phyloP scores from a whole-genome alignment of 2,888 invertebrate species.

The Lasiommata megera region DNA sequence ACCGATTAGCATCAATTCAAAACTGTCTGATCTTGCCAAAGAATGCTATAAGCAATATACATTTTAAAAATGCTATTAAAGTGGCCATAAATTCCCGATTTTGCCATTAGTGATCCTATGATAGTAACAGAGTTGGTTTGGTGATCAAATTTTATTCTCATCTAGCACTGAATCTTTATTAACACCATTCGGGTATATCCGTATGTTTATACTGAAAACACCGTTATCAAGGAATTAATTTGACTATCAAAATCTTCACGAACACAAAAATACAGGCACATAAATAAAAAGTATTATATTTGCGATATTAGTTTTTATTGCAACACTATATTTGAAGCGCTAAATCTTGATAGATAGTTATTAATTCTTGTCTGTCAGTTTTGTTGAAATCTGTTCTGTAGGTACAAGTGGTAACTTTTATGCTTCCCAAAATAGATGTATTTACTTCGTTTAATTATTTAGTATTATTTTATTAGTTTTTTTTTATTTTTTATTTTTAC shows the following conservation, averaged over 20 bases:
- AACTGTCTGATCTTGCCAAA: not conserved
- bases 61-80: not conserved
- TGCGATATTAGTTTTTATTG: slow-evolving; percentile 20
- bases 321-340: not conserved
- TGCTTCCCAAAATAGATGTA: not conserved
- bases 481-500: no score
- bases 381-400: not conserved
- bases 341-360: slow-evolving; percentile 4
- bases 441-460: not conserved
- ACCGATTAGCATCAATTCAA: not conserved
- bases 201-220: not conserved
- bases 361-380: not conserved
- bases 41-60: not conserved
- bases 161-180: slow-evolving; percentile 24
- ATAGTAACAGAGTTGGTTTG: not conserved
- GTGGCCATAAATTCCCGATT: slow-evolving; percentile 6
- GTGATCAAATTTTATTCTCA: slow-evolving; percentile 13
- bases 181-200: slow-evolving; percentile 7
- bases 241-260: not conserved
- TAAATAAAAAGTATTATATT: slow-evolving; percentile 18
- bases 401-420: not conserved
- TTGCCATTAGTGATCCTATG: slow-evolving; percentile 7
- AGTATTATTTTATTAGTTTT: no score
- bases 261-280: slow-evolving; percentile 6
- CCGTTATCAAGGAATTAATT: slow-evolving; percentile 9